Evolutionary conservation across 1,140 invertebrate species (phyloP).

Genomic region (Trissolcus basalis): DNA sequence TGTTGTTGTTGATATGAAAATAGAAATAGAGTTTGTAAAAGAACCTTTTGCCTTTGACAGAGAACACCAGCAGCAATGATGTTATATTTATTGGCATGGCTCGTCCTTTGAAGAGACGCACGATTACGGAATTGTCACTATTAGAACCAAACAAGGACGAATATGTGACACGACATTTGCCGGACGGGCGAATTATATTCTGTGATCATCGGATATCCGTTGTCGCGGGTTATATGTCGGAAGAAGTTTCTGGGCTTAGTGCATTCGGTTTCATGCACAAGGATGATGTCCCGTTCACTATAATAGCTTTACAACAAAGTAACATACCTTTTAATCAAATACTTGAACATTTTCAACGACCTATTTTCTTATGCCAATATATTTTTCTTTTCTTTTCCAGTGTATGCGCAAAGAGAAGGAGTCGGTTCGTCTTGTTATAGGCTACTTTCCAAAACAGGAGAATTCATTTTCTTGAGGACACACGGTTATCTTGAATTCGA

Average conservation of each 20-base stretch:
- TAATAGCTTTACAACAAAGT: conserved; percentile 90
- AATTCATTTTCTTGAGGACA: conserved; percentile 88
- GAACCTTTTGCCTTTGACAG: conserved; percentile 19
- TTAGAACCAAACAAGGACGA: conserved; percentile 87
- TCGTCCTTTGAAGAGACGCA: conserved; percentile 80
- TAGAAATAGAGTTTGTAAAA: not conserved
- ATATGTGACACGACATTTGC: conserved; percentile 88
- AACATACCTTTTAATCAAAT: no score
- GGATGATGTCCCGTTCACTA: conserved; percentile 89
- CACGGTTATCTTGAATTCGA: conserved; percentile 87
- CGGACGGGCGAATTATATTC: conserved; percentile 89
- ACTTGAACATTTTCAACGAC: no score
- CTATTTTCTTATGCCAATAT: no score
- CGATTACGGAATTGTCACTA: conserved; percentile 81
- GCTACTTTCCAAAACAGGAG: conserved; percentile 84
- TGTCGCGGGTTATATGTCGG: conserved; percentile 89
- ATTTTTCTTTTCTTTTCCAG: conserved; percentile 75
- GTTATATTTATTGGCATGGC: conserved; percentile 83
- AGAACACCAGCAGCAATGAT: conserved; percentile 71
- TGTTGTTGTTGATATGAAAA: not conserved
- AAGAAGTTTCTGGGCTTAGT: conserved; percentile 87
- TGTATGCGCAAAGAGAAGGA: conserved; percentile 86
- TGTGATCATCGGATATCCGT: conserved; percentile 90
- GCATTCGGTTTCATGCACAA: conserved; percentile 91
- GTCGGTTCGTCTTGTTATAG: conserved; percentile 88